phyloP scores from a whole-genome alignment of 2,888 invertebrate species.

The Sinodicranocentrus sp. region DNA sequence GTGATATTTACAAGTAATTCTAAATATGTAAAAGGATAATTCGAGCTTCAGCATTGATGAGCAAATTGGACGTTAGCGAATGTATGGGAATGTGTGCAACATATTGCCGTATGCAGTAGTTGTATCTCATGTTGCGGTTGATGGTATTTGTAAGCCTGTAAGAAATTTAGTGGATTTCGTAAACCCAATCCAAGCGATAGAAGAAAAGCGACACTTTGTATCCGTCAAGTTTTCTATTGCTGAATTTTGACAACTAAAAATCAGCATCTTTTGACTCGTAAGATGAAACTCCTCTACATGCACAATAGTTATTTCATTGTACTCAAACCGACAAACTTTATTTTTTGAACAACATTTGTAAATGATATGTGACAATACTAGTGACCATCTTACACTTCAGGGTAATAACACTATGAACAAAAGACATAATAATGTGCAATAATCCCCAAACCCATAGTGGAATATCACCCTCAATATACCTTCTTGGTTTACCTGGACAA shows the following conservation, averaged over 20 bases:
- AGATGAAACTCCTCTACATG: background rate
- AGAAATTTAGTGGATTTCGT: too few relatives aligned
- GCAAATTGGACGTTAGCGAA: too few relatives aligned
- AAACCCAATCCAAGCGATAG: background rate
- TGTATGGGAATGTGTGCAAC: too few relatives aligned
- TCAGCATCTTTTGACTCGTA: constrained; percentile 46
- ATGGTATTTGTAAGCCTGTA: too few relatives aligned
- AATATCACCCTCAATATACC: constrained; percentile 34
- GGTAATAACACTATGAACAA: constrained; percentile 5
- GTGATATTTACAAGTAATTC: too few relatives aligned
- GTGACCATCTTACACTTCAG: background rate
- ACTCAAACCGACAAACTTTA: constrained; percentile 21
- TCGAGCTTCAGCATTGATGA: too few relatives aligned
- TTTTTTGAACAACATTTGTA: background rate
- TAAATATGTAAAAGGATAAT: too few relatives aligned
- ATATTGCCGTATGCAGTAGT: too few relatives aligned
- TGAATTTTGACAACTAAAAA: constrained; percentile 68
- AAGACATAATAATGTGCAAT: constrained; percentile 43
- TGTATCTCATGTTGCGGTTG: too few relatives aligned
- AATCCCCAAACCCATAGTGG: constrained; percentile 41
- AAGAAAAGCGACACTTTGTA: constrained; percentile 33
- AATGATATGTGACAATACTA: background rate
- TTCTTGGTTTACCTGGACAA: constrained; percentile 58
- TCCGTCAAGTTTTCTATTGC: constrained; percentile 52
- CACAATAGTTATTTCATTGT: constrained; percentile 14